Evolutionary conservation across 2,113 vertebrate genomes (phyloP).

Genomic region (Orycteropus afer): DNA sequence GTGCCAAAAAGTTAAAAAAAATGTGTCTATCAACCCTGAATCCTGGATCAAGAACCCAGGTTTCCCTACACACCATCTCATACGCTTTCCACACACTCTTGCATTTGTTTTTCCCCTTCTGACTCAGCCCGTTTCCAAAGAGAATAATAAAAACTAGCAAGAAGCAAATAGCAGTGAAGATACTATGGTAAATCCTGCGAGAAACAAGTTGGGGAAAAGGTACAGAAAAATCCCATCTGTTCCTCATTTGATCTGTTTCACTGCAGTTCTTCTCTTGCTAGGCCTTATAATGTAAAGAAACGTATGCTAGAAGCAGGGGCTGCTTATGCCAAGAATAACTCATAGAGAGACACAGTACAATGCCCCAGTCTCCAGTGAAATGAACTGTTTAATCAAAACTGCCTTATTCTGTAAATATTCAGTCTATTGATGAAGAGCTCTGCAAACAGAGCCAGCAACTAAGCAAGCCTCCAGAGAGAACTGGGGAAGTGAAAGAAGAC

Average conservation of each 20-base stretch:
- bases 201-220: background rate
- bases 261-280: background rate
- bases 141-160: conserved; percentile 12
- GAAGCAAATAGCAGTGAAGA: background rate
- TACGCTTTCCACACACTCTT: background rate
- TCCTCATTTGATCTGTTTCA: background rate
- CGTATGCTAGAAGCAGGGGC: background rate
- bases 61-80: background rate
- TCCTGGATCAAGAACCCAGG: background rate
- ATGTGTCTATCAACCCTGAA: background rate
- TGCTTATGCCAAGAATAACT: conserved; percentile 52
- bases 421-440: conserved; percentile 55
- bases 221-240: background rate
- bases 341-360: conserved; percentile 27
- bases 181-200: background rate
- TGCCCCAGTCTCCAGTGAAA: conserved; percentile 33
- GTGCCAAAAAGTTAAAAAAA: background rate
- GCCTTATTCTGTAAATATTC: conserved; percentile 48
- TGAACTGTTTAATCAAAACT: conserved; percentile 66
- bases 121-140: conserved; percentile 7
- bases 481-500: background rate
- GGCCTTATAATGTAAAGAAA: conserved; percentile 8
- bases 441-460: conserved; percentile 40
- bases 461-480: background rate
- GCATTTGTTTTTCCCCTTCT: conserved; percentile 4